phyloP scores from a whole-genome alignment of 2,113 vertebrate species.

The Ranitomeya variabilis region DNA sequence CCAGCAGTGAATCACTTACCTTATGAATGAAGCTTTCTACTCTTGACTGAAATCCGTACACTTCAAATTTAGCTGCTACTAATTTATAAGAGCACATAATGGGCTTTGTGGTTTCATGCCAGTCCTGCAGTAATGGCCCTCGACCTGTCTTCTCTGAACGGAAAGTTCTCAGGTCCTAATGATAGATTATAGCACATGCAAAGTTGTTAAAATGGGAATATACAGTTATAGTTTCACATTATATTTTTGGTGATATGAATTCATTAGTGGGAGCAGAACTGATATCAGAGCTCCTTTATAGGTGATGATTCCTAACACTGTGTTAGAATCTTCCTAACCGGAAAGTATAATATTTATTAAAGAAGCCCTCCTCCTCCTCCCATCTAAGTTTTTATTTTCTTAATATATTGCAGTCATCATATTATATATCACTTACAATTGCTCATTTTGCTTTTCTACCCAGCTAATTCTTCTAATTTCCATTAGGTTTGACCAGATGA shows the following conservation, averaged over 20 bases:
- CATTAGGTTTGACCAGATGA: no score
- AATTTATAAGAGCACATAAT: constrained; percentile 84
- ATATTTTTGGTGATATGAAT: background rate
- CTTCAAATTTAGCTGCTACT: constrained; percentile 78
- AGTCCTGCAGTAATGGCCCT: constrained; percentile 74
- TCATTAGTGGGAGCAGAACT: background rate
- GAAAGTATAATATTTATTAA: background rate
- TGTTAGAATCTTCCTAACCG: background rate
- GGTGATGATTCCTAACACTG: background rate
- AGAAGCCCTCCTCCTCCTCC: no score
- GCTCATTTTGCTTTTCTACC: no score
- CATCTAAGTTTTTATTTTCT: no score
- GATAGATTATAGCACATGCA: background rate
- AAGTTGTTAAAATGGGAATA: background rate
- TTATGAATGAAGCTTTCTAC: constrained; percentile 78
- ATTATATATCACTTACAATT: no score
- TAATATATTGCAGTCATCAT: no score
- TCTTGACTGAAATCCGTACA: constrained; percentile 77
- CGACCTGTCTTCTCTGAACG: constrained; percentile 74
- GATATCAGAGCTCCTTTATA: no score
- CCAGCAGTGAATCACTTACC: constrained; percentile 62
- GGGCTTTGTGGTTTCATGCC: constrained; percentile 69
- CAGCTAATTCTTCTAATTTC: no score
- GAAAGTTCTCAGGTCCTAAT: constrained; percentile 76
- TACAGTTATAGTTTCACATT: background rate